These are phyloP conservation scores for Lathamus discolor DNA, from an alignment of 2,113 vertebrate species.

Conservation along the genomic window DNA sequence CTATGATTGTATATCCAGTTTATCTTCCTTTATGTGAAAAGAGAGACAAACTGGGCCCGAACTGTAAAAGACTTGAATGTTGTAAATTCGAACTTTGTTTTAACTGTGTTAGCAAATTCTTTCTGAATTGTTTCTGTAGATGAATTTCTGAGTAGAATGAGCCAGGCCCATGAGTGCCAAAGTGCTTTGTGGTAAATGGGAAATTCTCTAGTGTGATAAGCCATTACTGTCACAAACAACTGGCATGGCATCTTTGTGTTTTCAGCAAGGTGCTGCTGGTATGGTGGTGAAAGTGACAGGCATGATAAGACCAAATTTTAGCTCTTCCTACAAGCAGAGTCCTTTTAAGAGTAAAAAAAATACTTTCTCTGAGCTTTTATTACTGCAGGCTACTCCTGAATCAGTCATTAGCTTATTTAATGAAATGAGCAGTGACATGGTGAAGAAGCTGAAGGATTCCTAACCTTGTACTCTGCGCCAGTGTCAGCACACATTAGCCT, in stretches of 20 bases:
- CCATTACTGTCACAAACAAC: background rate
- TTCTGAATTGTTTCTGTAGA: background rate
- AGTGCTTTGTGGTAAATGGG: background rate
- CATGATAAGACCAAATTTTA: background rate
- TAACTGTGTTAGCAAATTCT: background rate
- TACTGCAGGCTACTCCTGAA: background rate
- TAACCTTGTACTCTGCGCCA: accelerated
- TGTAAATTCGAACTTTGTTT: background rate
- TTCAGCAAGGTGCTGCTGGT: background rate
- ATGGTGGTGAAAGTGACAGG: background rate
- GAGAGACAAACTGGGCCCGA: background rate
- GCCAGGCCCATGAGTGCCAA: background rate
- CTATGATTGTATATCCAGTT: background rate
- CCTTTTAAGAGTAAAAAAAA: background rate
- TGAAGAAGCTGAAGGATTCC: background rate
- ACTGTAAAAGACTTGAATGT: background rate
- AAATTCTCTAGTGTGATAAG: background rate
- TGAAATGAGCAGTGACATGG: background rate
- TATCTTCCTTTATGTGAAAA: background rate
- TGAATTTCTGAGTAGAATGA: background rate
- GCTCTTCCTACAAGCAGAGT: background rate
- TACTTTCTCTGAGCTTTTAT: background rate
- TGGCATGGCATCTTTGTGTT: background rate
- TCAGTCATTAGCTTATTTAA: background rate
- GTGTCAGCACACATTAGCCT: background rate